Evolutionary conservation across 2,888 invertebrate genomes (phyloP), one percentile per base, ranked within the genome.

Genomic region (Tachina lurida): DNA sequence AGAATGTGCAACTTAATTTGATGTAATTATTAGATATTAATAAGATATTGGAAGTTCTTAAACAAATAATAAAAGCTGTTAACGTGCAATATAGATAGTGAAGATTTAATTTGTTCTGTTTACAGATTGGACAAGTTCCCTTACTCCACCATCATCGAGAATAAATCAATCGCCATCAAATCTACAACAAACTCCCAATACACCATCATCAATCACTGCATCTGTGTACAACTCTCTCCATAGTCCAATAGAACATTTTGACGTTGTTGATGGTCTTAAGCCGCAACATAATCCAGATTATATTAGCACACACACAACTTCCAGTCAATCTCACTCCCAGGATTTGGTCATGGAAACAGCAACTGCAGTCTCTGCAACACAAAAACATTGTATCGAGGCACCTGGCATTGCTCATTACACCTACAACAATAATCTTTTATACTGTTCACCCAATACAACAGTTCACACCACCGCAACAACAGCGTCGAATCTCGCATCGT

Each of bases 81-180:
- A 31, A 7, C 31, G 7, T 31, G 31, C 7, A 31, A 31, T 31
- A 31, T 31, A 31, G 5, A 7, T 31, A 7, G 7, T 31, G 31
- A 31, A 31, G 31, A 31, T 31, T 31, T 31, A 7, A 31, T 1
- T 31, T 31, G 31, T 31, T 31, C 31, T 31, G 31, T 31, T 31
- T 31, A 10, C 88, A 93, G 92, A 92, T 89, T 93, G 92, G 92
- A 91, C 92, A 88, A 92, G 92, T 90, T 91, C 92, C 76, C 90
- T 92, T 88, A 91, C 92, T 88, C 91, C 92, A 88, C 92, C 92
- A 85, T 90, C 89, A 84, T 87, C 89, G 77, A 86, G 84, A 60
- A 81, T 86, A 67, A 84, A 81, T 31, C 43, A 77, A 60, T 84
- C 76, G 13, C 47, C 63, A 8, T 31, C 43, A 74, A 68, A 79